These are phyloP conservation scores for Embidobia sp. DNA, from an alignment of 2,888 invertebrate genomes.

Conservation along the genomic window DNA sequence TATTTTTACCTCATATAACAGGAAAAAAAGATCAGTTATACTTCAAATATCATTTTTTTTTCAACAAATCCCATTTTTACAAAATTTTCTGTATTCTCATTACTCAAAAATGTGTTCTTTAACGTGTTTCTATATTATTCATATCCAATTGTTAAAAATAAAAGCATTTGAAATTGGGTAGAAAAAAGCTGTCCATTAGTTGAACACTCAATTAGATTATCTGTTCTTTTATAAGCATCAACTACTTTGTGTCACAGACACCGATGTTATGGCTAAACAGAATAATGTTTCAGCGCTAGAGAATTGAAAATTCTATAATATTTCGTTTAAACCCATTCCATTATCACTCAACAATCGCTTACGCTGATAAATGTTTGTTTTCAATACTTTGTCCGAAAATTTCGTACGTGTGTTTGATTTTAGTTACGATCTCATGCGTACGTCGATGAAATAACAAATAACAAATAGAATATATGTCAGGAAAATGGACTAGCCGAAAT, in stretches of 20 bases:
- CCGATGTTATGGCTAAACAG: slow-evolving; percentile 20
- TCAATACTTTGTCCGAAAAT: slow-evolving; percentile 40
- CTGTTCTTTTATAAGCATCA: slow-evolving; percentile 28
- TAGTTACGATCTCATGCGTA: slow-evolving; percentile 27
- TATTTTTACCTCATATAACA: too few relatives aligned
- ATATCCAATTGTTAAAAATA: too few relatives aligned
- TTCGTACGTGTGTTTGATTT: slow-evolving; percentile 25
- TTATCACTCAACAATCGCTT: slow-evolving; percentile 28
- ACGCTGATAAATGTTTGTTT: slow-evolving; percentile 31
- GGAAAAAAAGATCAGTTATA: too few relatives aligned
- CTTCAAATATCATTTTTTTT: too few relatives aligned
- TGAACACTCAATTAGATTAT: too few relatives aligned
- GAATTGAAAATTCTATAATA: slow-evolving; percentile 18
- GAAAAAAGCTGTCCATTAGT: too few relatives aligned
- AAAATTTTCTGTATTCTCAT: too few relatives aligned
- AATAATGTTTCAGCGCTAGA: slow-evolving; percentile 7
- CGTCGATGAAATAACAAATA: slow-evolving; percentile 28
- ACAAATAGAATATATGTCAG: slow-evolving; percentile 18
- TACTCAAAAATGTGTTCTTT: too few relatives aligned
- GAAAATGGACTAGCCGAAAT: too few relatives aligned
- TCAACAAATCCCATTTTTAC: too few relatives aligned
- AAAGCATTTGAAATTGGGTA: too few relatives aligned
- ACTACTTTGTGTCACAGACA: slow-evolving; percentile 3
- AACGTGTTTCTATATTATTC: too few relatives aligned
- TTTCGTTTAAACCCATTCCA: slow-evolving; percentile 26